Conservation (phyloP, 1,140 invertebrate genomes). For the Papilio aristodemus region DNA sequence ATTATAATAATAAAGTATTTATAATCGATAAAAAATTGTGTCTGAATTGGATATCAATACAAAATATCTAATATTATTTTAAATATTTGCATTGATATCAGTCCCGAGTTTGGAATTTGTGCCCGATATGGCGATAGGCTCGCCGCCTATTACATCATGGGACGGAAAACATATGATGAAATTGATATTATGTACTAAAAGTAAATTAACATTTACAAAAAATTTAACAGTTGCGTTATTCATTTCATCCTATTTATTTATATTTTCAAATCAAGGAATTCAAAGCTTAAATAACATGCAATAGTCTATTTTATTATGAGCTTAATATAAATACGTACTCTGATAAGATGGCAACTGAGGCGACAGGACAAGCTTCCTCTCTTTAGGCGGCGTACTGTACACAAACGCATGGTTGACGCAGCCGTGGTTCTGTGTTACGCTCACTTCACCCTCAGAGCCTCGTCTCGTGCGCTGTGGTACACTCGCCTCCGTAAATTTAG, state of each 20-base stretch:
- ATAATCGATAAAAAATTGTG: not conserved
- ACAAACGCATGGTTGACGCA: conserved; percentile 73
- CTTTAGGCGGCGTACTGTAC: conserved; percentile 75
- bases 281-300: conserved; percentile 1
- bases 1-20: not conserved
- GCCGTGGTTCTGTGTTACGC: conserved; percentile 53
- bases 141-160: too few relatives aligned
- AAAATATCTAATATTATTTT: too few relatives aligned
- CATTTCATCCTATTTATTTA: too few relatives aligned
- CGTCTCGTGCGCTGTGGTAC: conserved; percentile 54
- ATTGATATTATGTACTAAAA: too few relatives aligned
- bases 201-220: too few relatives aligned
- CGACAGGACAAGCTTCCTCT: conserved; percentile 52
- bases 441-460: conserved; percentile 67
- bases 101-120: too few relatives aligned
- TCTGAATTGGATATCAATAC: not conserved
- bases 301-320: conserved; percentile 2
- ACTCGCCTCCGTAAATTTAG: conserved; percentile 56
- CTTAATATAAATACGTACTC: conserved; percentile 62
- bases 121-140: too few relatives aligned
- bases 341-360: conserved; percentile 66
- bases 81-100: too few relatives aligned
- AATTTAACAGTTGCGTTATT: too few relatives aligned
- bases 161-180: too few relatives aligned
- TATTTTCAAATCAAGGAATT: not conserved